Evolutionary conservation across 2,888 invertebrate genomes (phyloP).

Genomic region (Idaea dimidiata): DNA sequence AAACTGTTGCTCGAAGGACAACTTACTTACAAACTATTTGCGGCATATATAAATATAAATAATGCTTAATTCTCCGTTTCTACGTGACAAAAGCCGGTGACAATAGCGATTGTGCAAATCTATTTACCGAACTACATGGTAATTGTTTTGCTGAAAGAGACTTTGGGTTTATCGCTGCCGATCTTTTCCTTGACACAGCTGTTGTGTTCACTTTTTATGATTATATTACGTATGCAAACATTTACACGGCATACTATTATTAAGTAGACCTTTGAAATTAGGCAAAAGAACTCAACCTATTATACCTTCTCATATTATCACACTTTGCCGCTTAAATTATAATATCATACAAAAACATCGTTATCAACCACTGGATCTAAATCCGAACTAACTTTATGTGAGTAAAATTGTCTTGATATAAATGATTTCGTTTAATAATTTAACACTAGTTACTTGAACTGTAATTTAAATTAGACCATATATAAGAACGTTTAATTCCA

Average conservation of each 20-base stretch:
- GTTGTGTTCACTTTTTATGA: constrained; percentile 38
- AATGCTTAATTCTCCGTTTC: constrained; percentile 41
- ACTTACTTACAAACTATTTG: constrained; percentile 25
- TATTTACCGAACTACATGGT: constrained; percentile 53
- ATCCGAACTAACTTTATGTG: constrained; percentile 1
- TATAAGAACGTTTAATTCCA: constrained; percentile 2
- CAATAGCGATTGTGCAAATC: constrained; percentile 65
- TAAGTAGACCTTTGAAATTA: background rate
- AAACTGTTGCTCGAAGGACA: constrained; percentile 20
- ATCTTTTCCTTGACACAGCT: constrained; percentile 67
- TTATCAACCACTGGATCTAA: background rate
- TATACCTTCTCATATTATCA: background rate
- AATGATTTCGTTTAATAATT: constrained; percentile 2
- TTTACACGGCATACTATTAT: background rate
- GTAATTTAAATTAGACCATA: constrained; percentile 2
- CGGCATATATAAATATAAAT: constrained; percentile 40
- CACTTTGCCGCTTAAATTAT: background rate
- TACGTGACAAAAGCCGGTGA: constrained; percentile 49
- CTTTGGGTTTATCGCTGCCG: constrained; percentile 52
- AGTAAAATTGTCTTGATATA: background rate
- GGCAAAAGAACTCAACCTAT: background rate
- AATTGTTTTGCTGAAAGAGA: constrained; percentile 77
- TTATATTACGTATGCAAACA: background rate
- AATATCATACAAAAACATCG: background rate
- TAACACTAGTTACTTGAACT: constrained; percentile 4